Evolutionary conservation across 2,113 vertebrate genomes (phyloP).

Genomic region (Empidonax traillii): DNA sequence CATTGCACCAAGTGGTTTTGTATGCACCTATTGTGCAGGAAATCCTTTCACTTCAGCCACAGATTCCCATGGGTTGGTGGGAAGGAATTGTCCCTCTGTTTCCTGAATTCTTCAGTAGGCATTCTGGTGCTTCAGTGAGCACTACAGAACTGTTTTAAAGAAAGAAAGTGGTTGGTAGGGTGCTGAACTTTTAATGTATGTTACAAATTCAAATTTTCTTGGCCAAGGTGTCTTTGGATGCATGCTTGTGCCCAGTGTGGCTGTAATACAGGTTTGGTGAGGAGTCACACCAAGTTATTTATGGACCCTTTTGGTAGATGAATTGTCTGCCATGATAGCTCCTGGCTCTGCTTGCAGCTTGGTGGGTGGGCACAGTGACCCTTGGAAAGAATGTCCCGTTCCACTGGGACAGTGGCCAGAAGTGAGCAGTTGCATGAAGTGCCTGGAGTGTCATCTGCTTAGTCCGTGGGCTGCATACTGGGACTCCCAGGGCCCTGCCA

Average conservation of each 20-base stretch:
- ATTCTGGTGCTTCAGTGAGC: background rate
- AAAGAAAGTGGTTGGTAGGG: background rate
- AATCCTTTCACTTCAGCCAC: background rate
- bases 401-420: rapidly evolving
- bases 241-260: background rate
- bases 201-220: background rate
- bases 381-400: background rate
- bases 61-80: background rate
- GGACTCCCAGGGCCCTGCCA: background rate
- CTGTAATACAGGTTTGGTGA: background rate
- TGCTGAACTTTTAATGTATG: background rate
- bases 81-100: background rate
- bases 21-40: background rate
- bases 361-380: background rate
- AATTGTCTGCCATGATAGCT: background rate
- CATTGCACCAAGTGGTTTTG: background rate
- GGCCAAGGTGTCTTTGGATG: background rate
- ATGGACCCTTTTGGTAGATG: background rate
- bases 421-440: background rate
- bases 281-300: background rate
- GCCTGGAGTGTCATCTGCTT: background rate
- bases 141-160: background rate
- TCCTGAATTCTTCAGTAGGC: background rate
- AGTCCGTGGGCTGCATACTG: background rate
- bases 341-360: background rate